Evolutionary conservation across 1,140 invertebrate species (phyloP), one percentile per base, ranked within the genome.

Genomic region (Pseudomyrmex gracilis): DNA sequence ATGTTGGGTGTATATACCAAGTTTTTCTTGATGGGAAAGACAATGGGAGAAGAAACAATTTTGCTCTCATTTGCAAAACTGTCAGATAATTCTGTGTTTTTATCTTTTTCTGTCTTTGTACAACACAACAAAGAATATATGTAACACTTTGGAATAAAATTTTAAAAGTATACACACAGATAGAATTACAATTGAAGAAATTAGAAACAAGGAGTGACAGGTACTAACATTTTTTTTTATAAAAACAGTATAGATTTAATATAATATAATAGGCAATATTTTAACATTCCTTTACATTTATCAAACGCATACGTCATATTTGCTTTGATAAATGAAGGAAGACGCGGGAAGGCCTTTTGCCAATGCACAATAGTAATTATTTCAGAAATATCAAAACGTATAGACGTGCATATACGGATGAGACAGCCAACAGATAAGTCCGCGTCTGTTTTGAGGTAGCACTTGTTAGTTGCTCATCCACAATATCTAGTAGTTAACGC

Each of bases 11-110:
- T 43, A 45, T 58, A 64, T 49, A 83, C 49, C 24, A 45, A 34
- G 49, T 49, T 15, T 63, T 83, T 83, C 66, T 51, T n/a, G 34
- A 63, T 73, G 17, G 47, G 17, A 22, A 24, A 4, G 20, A 22
- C 10, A 34, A 5, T 34, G 5, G 12, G 17, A 51, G 45, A 68
- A 34, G n/a, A 49, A 58, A 51, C 20, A 34, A 34, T 34, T 34
- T 34, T 83, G 8, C 22, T 10, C 34, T 55, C 47, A 5, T 10
- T 60, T 73, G 51, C 34, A 34, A 57, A 22, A 45, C 13, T 67
- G 15, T 70, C 43, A 57, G 20, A 22, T 24, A 22, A 45, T 57
- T 5, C 12, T 51, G 17, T 20, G 24, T 49, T n/a, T 15, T 47
- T 17, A 58, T 49, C 15, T 58, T 51, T 68, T 22, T 17, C 5